Evolutionary conservation across 2,888 invertebrate species (phyloP).

Genomic region (Eupithecia pulchellata): DNA sequence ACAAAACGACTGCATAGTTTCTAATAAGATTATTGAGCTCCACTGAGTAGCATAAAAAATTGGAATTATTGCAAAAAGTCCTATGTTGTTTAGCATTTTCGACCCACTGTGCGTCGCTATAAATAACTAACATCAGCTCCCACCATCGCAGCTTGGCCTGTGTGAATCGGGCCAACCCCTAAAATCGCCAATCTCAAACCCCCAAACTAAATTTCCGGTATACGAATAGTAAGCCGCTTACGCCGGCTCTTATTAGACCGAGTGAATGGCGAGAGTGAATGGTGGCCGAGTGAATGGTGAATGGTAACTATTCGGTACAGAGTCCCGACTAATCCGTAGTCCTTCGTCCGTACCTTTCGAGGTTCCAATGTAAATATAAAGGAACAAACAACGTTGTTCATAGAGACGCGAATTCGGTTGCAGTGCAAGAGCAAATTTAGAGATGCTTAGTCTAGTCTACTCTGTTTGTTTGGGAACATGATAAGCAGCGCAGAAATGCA

Average conservation of each 20-base stretch:
- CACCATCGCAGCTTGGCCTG: constrained; percentile 1
- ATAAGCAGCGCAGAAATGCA: neutral
- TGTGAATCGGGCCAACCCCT: constrained; percentile 40
- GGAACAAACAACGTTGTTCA: constrained; percentile 47
- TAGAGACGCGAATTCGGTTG: constrained; percentile 39
- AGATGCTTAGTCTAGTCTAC: constrained; percentile 29
- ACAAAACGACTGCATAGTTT: no score
- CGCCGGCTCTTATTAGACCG: constrained; percentile 58
- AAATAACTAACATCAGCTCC: constrained; percentile 19
- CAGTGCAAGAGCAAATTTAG: neutral
- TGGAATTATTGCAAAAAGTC: no score
- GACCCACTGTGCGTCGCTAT: no score
- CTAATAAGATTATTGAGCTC: no score
- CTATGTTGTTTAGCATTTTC: no score
- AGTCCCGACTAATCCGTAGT: constrained; percentile 42
- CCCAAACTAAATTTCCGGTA: constrained; percentile 63
- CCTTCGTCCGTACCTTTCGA: constrained; percentile 43
- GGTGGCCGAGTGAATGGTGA: constrained; percentile 59
- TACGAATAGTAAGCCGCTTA: constrained; percentile 69
- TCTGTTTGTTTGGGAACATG: neutral
- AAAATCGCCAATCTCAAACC: constrained; percentile 56
- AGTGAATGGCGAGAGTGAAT: constrained; percentile 64
- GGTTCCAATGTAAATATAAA: constrained; percentile 57
- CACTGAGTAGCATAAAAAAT: no score
- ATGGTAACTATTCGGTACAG: constrained; percentile 50